These are phyloP conservation scores for Xiphophorus couchianus DNA, from an alignment of 2,113 vertebrate genomes.

Conservation along the genomic window DNA sequence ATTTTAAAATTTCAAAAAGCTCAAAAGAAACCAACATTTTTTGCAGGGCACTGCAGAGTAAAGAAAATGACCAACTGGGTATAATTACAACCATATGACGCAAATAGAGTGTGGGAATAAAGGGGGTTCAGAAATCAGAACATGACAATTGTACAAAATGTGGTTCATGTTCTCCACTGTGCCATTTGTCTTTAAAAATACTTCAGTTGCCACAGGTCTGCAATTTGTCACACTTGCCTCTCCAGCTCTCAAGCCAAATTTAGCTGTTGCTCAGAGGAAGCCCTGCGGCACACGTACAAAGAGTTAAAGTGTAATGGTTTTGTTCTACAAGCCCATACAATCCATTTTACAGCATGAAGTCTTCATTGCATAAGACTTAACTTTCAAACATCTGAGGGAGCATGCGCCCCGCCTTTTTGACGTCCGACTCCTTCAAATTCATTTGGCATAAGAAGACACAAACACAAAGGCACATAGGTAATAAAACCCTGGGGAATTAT, in stretches of 20 bases:
- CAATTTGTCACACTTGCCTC: conserved; percentile 1
- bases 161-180: not conserved
- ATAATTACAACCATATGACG: not conserved
- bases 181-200: not conserved
- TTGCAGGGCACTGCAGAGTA: not conserved
- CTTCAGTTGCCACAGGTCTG: not conserved
- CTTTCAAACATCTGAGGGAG: conserved; percentile 34
- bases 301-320: conserved; percentile 40
- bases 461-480: not conserved
- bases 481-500: conserved; percentile 30
- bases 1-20: not conserved
- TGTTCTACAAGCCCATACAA: conserved; percentile 43
- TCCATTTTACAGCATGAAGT: conserved; percentile 33
- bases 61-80: not conserved
- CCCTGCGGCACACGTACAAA: conserved; percentile 50
- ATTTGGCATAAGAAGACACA: conserved; percentile 21
- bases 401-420: conserved; percentile 6
- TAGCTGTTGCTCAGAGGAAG: conserved; percentile 61
- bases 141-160: not conserved
- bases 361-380: conserved; percentile 20
- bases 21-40: not conserved
- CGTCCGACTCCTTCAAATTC: conserved; percentile 19
- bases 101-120: not conserved
- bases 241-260: conserved; percentile 47
- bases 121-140: not conserved